Evolutionary conservation across 1,140 invertebrate genomes (phyloP).

Genomic region (Drepana arcuata): DNA sequence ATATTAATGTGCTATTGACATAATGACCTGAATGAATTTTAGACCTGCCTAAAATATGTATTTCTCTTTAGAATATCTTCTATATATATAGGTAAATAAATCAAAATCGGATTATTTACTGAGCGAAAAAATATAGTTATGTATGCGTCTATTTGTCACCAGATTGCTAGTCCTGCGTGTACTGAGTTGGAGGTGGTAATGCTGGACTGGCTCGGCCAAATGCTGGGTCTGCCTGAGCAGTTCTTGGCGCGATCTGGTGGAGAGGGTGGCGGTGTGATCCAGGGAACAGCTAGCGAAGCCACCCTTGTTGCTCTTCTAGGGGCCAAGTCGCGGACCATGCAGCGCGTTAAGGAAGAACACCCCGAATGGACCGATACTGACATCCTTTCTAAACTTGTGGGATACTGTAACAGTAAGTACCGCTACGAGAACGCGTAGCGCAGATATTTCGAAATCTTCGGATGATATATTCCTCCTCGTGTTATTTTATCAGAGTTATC

Average conservation of each 20-base stretch:
- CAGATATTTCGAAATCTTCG: too few relatives aligned
- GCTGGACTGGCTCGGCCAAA: conserved; percentile 97
- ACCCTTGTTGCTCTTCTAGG: conserved; percentile 91
- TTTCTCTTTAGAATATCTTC: too few relatives aligned
- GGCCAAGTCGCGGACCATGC: conserved; percentile 86
- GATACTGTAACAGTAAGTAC: conserved; percentile 77
- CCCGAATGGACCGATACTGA: conserved; percentile 87
- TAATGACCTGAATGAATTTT: too few relatives aligned
- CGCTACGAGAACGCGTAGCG: neutral
- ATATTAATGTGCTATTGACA: too few relatives aligned
- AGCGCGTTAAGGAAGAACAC: conserved; percentile 78
- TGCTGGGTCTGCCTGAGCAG: conserved; percentile 90
- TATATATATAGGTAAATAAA: neutral
- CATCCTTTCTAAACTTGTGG: conserved; percentile 90
- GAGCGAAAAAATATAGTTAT: too few relatives aligned
- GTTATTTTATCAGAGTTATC: too few relatives aligned
- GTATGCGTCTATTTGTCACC: too few relatives aligned
- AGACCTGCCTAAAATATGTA: too few relatives aligned
- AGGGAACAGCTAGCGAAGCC: conserved; percentile 91
- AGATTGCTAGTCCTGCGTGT: conserved; percentile 96
- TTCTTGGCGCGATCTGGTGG: conserved; percentile 88
- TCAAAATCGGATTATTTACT: too few relatives aligned
- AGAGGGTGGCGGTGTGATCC: conserved; percentile 93
- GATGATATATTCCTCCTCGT: too few relatives aligned
- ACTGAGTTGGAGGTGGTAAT: conserved; percentile 98